Percentiles rank a stretch among this genome's conserved stretches.
Evolutionary conservation across 1,140 invertebrate species (phyloP).

Genomic region (Drosophila ananassae): DNA sequence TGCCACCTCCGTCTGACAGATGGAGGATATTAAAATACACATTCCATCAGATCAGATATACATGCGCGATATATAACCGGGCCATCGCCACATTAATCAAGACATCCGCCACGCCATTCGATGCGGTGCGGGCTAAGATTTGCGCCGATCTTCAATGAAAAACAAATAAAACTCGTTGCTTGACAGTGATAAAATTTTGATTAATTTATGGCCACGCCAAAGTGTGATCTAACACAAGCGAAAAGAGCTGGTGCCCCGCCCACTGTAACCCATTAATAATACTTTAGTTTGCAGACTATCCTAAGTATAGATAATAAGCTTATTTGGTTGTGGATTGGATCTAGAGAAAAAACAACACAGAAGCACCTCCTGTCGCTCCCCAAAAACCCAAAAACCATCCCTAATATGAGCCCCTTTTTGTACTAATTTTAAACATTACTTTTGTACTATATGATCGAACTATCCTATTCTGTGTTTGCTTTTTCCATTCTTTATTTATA

Average conservation of each 20-base stretch:
- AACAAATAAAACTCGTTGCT: slow-evolving; percentile 25
- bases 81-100: slow-evolving; percentile 45
- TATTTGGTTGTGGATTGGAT: slow-evolving; percentile 31
- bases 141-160: slow-evolving; percentile 13
- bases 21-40: slow-evolving; percentile 24
- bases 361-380: slow-evolving; percentile 19
- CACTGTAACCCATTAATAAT: slow-evolving; percentile 19
- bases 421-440: slow-evolving; percentile 53
- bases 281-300: slow-evolving; percentile 1
- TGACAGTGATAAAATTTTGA: slow-evolving; percentile 16
- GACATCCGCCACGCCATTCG: slow-evolving; percentile 22
- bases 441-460: slow-evolving; percentile 66
- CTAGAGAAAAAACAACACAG: slow-evolving; percentile 54
- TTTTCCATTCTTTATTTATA: slow-evolving; percentile 84
- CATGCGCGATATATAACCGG: slow-evolving; percentile 26
- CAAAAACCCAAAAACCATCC: neutral
- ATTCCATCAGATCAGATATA: slow-evolving; percentile 20
- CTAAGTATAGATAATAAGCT: slow-evolving; percentile 1
- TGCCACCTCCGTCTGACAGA: slow-evolving; percentile 24
- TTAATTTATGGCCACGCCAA: slow-evolving; percentile 11
- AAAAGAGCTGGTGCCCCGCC: slow-evolving; percentile 8
- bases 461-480: slow-evolving; percentile 80
- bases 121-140: slow-evolving; percentile 36
- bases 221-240: slow-evolving; percentile 14
- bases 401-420: neutral